These are phyloP conservation scores for Didymodactylos carnosus DNA, from an alignment of 2,888 invertebrate species.

Conservation along the genomic window DNA sequence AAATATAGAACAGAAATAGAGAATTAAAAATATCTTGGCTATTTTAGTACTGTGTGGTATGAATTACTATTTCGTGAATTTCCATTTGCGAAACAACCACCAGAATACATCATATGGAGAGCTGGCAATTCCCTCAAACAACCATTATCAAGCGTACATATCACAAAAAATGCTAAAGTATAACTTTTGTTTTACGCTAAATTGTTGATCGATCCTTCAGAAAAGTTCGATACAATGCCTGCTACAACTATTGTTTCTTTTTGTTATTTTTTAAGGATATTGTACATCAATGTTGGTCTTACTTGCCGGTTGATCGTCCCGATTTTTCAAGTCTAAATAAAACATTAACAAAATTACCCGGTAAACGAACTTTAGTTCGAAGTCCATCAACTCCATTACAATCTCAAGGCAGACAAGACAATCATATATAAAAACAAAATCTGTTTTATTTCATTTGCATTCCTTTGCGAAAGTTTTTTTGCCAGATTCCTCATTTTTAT, in stretches of 20 bases:
- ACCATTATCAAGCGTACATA: conserved; percentile 73
- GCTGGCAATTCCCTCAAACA: conserved; percentile 79
- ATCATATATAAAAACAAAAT: no score
- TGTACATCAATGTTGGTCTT: conserved; percentile 82
- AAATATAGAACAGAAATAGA: neutral
- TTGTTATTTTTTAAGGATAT: conserved; percentile 50
- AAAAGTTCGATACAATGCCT: neutral
- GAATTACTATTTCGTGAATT: conserved; percentile 85
- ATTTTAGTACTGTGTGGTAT: conserved; percentile 78
- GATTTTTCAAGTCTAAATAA: conserved; percentile 64
- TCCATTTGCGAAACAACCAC: conserved; percentile 76
- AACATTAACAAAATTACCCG: conserved; percentile 66
- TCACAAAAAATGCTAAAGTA: conserved; percentile 85
- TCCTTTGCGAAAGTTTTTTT: no score
- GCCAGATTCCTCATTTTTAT: no score
- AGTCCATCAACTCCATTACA: conserved; percentile 96
- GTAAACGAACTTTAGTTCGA: conserved; percentile 71
- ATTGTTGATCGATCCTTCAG: neutral
- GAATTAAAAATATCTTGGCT: neutral
- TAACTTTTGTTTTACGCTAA: conserved; percentile 9
- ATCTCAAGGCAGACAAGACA: conserved; percentile 40
- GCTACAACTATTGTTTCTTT: conserved; percentile 19
- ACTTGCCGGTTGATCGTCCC: conserved; percentile 59
- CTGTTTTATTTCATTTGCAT: no score
- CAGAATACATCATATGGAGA: conserved; percentile 90